Conservation (phyloP, 2,113 vertebrate genomes). For the Muntiacus muntjak region DNA sequence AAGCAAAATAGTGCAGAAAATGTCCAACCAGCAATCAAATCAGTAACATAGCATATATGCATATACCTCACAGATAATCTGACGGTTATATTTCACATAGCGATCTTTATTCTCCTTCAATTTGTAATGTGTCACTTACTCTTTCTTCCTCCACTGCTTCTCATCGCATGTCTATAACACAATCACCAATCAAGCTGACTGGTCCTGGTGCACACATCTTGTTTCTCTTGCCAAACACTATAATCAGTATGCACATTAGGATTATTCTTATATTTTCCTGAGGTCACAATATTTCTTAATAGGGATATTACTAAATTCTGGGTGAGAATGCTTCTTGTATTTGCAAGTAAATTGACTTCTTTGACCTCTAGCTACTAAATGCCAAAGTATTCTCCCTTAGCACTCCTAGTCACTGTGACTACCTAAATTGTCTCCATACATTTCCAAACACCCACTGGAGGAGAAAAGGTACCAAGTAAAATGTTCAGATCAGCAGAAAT, state of each 20-base stretch:
- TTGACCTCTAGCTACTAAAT: neutral
- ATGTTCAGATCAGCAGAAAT: neutral
- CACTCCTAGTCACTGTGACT: neutral
- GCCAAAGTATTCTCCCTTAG: neutral
- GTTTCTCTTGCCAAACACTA: neutral
- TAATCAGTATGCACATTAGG: neutral
- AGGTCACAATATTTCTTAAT: neutral
- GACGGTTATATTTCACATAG: neutral
- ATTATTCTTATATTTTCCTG: neutral
- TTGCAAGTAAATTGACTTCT: neutral
- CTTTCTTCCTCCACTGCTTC: neutral
- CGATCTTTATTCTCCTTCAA: neutral
- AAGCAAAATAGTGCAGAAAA: neutral
- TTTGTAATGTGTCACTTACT: neutral
- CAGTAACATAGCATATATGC: neutral
- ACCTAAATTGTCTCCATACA: neutral
- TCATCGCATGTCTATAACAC: neutral
- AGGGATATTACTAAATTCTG: neutral
- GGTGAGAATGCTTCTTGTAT: neutral
- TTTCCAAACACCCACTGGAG: neutral
- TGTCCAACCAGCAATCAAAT: neutral
- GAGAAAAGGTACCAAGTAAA: neutral
- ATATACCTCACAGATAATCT: neutral
- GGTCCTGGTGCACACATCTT: neutral
- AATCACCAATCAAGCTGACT: neutral